phyloP scores from a whole-genome alignment of 37 sponge, comb jelly and placozoan species.

The Geodia barretti region DNA sequence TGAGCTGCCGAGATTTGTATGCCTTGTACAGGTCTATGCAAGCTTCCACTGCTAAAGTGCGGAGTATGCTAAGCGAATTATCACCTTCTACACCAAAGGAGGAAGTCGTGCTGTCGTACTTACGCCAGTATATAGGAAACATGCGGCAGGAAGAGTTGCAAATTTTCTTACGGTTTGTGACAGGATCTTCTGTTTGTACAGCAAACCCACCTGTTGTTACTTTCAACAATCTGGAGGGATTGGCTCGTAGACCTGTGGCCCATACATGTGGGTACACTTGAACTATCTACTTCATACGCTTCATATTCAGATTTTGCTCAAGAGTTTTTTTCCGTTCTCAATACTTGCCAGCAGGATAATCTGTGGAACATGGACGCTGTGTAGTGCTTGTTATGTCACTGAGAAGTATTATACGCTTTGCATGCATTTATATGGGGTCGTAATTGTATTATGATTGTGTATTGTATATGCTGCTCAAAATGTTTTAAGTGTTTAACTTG shows the following conservation, averaged over 20 bases:
- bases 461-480: no score
- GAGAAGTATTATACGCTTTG: no score
- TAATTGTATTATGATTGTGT: no score
- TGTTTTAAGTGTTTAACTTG: no score
- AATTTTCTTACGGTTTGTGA: conserved; percentile 18
- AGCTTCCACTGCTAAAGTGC: conserved; percentile 20
- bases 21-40: conserved; percentile 1
- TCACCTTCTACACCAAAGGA: background rate
- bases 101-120: conserved; percentile 15
- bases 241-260: conserved; percentile 8
- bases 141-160: conserved; percentile 11
- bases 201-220: background rate
- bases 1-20: background rate
- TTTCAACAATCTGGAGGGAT: conserved; percentile 9
- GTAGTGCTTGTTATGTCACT: no score
- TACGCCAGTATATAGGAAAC: conserved; percentile 28
- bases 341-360: background rate
- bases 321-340: conserved; percentile 5
- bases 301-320: conserved; percentile 14
- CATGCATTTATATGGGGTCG: no score
- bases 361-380: conserved; percentile 34
- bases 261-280: conserved; percentile 21
- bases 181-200: conserved; percentile 13
- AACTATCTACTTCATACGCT: conserved; percentile 9
- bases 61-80: conserved; percentile 3